phyloP scores from a whole-genome alignment of 2,797 vertebrate species.

The Anabacerthia variegaticeps region DNA sequence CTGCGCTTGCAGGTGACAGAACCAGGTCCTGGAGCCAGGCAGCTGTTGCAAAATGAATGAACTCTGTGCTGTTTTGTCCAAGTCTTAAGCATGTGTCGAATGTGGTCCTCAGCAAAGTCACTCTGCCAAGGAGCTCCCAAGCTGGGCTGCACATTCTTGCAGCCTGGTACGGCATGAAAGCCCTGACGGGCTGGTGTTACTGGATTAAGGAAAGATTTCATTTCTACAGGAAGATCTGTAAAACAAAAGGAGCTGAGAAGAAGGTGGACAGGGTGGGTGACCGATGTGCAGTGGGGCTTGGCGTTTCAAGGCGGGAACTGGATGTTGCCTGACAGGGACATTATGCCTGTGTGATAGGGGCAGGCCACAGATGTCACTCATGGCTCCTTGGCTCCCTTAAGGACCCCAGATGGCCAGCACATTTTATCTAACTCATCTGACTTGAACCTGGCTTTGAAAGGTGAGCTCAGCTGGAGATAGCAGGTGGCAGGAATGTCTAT shows the following conservation, averaged over 20 bases:
- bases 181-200: not conserved
- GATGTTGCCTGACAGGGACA: not conserved
- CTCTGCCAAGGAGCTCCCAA: not conserved
- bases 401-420: not conserved
- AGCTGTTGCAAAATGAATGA: not conserved
- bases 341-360: not conserved
- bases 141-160: not conserved
- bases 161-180: not conserved
- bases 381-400: not conserved
- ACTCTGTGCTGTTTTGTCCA: not conserved
- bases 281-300: not conserved
- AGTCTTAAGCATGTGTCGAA: not conserved
- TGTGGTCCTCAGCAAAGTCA: not conserved
- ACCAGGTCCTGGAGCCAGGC: not conserved
- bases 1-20: not conserved
- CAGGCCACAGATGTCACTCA: not conserved
- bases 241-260: constrained; percentile 4
- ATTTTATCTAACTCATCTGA: not conserved
- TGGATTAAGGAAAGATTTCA: constrained; percentile 15
- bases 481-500: not conserved
- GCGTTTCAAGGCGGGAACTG: accelerated
- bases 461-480: not conserved
- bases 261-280: not conserved
- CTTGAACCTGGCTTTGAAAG: not conserved
- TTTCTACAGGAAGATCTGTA: constrained; percentile 23